A percentile compares a stretch with the other conserved stretches of the same genome.
Evolutionary conservation across 2,888 invertebrate species (phyloP).

Genomic region (Parnassius apollo): DNA sequence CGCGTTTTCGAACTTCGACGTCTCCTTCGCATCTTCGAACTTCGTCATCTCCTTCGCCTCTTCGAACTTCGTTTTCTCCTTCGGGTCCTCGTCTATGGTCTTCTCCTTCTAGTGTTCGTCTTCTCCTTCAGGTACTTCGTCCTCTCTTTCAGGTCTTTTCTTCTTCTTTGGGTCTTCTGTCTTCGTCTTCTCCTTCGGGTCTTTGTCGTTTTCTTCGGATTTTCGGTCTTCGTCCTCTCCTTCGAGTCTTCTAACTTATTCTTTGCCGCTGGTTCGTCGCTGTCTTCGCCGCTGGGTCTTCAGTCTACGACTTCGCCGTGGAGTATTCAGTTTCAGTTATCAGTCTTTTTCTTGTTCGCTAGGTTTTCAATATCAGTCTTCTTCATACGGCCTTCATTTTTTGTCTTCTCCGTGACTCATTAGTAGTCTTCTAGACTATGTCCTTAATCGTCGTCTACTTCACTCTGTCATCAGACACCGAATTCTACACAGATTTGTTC

Average conservation of each 20-base stretch:
- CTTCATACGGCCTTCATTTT: conserved; percentile 9
- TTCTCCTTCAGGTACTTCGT: too few relatives aligned
- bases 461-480: neutral
- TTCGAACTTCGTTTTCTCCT: conserved; percentile 3
- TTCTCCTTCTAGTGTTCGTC: too few relatives aligned
- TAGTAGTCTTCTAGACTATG: too few relatives aligned
- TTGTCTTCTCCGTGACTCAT: conserved; percentile 6
- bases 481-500: too few relatives aligned
- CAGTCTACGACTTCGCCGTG: neutral
- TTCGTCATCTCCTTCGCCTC: neutral
- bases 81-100: neutral
- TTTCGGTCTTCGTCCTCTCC: conserved; percentile 19
- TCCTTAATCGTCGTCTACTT: neutral
- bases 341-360: neutral
- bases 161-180: neutral
- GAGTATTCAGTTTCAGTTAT: conserved; percentile 17
- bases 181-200: too few relatives aligned
- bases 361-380: conserved; percentile 1
- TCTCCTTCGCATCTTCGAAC: conserved; percentile 1
- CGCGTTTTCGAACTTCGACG: too few relatives aligned
- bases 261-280: neutral
- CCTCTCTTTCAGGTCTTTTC: neutral
- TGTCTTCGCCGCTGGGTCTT: neutral
- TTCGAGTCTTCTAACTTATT: conserved; percentile 21
- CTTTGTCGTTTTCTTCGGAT: conserved; percentile 11